Base-by-base conservation (phyloP, 2,888 invertebrate species). In the Ormyrus pomaceus region DNA sequence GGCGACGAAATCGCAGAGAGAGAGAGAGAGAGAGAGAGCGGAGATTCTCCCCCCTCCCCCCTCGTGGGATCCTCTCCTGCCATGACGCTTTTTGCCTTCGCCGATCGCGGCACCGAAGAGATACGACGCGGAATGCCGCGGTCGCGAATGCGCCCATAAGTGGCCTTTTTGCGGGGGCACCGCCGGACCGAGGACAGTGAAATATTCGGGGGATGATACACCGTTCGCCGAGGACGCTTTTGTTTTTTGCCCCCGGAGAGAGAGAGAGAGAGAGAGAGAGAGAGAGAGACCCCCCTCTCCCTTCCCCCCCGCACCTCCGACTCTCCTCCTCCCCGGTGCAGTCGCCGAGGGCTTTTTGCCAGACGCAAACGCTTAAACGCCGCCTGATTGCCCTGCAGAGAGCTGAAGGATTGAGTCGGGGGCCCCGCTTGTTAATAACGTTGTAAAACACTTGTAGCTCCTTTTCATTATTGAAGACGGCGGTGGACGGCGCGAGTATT, bases 161-260 rank as follows among this genome's bases (percentile, higher is more conserved):
- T 34, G 34, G 34, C 34, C 78, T 79, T 79, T 79, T 79, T 79
- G 78, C 73, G 70, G 65, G 78, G 55, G 66, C 46, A 34, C 50
- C 55, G 34, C 65, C 71, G 53, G 73, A 76, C 34, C 34, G 34
- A 68, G 56, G 83, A 83, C 83, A 82, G 82, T 83, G 82, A 83
- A 82, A 84, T 79, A 83, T 83, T 79, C 82, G 82, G 83, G 83
- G 84, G 84, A 82, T 84, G 84, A 84, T 83, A 73, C 64, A 53
- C 11, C 70, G 58, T 58, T 34, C 8, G 48, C n/a, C 46, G 2
- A 46, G 34, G 34, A 34, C 34, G 34, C 34, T 34, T 34, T 34
- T 34, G 34, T 34, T 34, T 34, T 19, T 11, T 10, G 19, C 9
- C 45, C 34, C 48, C 8, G 65, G 59, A 62, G 46, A 59, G 59